A percentile compares a stretch with the other conserved stretches of the same genome.
phyloP scores from a whole-genome alignment of 1,140 invertebrate genomes.

The Bicyclus anynana region DNA sequence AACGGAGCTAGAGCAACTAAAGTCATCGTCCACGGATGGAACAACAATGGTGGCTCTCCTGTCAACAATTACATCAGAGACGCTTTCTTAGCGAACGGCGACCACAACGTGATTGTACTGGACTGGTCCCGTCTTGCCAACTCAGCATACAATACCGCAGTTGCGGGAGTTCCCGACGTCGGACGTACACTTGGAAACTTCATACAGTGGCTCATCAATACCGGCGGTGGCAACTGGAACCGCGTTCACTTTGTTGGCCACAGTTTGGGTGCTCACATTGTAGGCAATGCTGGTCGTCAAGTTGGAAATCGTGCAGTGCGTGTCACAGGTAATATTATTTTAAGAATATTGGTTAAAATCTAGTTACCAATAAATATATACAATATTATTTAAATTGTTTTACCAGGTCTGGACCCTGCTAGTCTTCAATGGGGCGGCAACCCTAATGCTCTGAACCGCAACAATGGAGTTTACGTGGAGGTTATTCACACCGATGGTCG shows the following conservation, averaged over 20 bases:
- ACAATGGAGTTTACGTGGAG: constrained; percentile 79
- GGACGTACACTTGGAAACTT: constrained; percentile 56
- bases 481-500: constrained; percentile 80
- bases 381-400: too few species aligned
- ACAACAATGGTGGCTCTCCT: constrained; percentile 40
- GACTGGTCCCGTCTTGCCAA: constrained; percentile 45
- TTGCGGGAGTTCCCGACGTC: constrained; percentile 64
- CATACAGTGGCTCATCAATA: constrained; percentile 35
- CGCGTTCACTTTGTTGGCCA: constrained; percentile 88
- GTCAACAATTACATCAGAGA: constrained; percentile 37
- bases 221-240: constrained; percentile 44
- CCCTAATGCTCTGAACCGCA: constrained; percentile 37
- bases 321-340: constrained; percentile 33
- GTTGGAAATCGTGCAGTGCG: constrained; percentile 33
- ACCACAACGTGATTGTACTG: constrained; percentile 78
- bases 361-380: background rate
- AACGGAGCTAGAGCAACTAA: constrained; percentile 24
- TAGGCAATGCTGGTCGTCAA: constrained; percentile 83
- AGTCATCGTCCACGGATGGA: constrained; percentile 59
- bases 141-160: constrained; percentile 63
- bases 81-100: constrained; percentile 64
- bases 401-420: constrained; percentile 82
- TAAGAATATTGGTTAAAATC: too few species aligned
- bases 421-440: constrained; percentile 74
- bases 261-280: constrained; percentile 89